Percentiles rank a stretch among this genome's conserved stretches.
phyloP scores from a whole-genome alignment of 2,797 vertebrate genomes.

The Gymnopithys bicolor region DNA sequence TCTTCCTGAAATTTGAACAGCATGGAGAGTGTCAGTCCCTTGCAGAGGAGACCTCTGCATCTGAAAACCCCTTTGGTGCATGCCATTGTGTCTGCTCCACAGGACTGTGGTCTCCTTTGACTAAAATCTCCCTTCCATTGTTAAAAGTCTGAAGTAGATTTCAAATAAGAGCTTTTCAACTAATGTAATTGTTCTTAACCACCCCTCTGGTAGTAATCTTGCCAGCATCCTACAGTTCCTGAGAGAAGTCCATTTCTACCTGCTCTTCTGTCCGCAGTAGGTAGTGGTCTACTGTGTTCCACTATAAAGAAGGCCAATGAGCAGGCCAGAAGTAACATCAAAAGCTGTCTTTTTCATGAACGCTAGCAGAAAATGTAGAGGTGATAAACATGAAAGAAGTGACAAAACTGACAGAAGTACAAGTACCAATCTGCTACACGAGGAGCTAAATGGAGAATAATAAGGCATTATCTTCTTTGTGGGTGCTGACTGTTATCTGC shows the following conservation, averaged over 20 bases:
- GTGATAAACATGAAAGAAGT: not conserved
- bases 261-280: too few relatives aligned
- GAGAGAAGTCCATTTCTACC: not conserved
- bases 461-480: not conserved
- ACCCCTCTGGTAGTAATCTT: not conserved
- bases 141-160: not conserved
- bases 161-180: not conserved
- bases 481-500: not conserved
- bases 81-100: not conserved
- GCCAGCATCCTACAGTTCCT: not conserved
- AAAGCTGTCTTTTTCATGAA: not conserved
- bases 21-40: not conserved
- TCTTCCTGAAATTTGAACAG: not conserved
- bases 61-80: not conserved
- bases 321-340: not conserved
- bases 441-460: not conserved
- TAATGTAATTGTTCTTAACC: not conserved
- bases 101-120: not conserved
- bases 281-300: not conserved
- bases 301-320: not conserved
- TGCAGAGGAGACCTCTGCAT: not conserved
- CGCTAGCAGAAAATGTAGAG: not conserved
- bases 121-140: not conserved
- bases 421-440: accelerated
- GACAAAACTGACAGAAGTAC: not conserved